Percentiles rank a stretch among this genome's conserved stretches.
These are phyloP conservation scores for Julus scandinavius DNA, from an alignment of 2,888 invertebrate species.

Conservation along the genomic window DNA sequence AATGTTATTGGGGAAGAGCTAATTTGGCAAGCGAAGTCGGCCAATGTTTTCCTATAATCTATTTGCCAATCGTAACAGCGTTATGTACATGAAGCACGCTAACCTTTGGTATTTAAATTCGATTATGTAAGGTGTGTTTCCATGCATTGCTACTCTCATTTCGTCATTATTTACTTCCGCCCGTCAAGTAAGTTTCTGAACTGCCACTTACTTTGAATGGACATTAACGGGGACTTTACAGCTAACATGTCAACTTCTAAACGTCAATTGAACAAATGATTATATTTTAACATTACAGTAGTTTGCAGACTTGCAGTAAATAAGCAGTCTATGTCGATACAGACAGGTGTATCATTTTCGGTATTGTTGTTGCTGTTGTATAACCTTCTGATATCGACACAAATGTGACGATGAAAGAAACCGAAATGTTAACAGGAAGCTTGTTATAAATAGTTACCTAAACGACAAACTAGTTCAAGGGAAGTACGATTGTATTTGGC, in stretches of 20 bases:
- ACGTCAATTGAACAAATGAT: too few relatives aligned
- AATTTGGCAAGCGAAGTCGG: neutral
- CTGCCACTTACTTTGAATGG: too few relatives aligned
- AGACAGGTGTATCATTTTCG: too few relatives aligned
- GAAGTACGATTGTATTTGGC: neutral
- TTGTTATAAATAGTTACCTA: neutral
- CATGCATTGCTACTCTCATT: neutral
- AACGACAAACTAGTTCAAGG: neutral
- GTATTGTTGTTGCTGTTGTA: too few relatives aligned
- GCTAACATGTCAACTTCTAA: too few relatives aligned
- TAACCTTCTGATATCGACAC: neutral
- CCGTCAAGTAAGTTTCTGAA: too few relatives aligned
- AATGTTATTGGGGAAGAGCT: neutral
- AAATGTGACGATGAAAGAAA: neutral
- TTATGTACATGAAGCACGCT: neutral
- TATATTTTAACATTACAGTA: too few relatives aligned
- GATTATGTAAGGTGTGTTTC: neutral
- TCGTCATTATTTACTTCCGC: neutral
- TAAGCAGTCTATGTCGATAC: too few relatives aligned
- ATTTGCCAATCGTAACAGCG: neutral
- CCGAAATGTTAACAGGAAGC: neutral
- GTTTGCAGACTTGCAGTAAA: too few relatives aligned
- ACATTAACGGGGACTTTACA: too few relatives aligned
- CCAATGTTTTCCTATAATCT: neutral
- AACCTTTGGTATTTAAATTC: neutral